Conservation (phyloP, 2,113 vertebrate genomes). For the Thymallus thymallus region DNA sequence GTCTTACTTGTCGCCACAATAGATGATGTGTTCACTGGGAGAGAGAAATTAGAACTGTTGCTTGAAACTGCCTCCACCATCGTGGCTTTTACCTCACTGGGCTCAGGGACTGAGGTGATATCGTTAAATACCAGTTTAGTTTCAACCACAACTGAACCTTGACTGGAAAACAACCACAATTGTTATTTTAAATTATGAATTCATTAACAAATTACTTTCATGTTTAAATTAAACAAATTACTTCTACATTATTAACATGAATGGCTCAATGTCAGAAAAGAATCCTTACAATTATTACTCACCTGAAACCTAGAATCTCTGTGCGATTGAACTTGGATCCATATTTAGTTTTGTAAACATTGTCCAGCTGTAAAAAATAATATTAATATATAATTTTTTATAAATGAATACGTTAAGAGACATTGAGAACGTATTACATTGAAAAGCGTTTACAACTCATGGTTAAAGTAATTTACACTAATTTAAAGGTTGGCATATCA, state of each 20-base stretch:
- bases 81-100: background rate
- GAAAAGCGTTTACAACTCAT: background rate
- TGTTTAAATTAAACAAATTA: background rate
- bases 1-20: background rate
- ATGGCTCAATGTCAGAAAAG: background rate
- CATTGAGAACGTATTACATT: background rate
- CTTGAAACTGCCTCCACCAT: background rate
- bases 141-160: conserved; percentile 4
- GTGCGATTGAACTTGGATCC: background rate
- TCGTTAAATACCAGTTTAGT: background rate
- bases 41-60: conserved; percentile 9
- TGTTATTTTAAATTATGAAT: background rate
- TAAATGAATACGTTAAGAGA: background rate
- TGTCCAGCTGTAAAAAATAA: conserved; percentile 1
- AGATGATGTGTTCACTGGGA: background rate
- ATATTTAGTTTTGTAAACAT: background rate
- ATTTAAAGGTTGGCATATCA: too few species aligned
- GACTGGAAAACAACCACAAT: background rate
- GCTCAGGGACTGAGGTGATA: background rate
- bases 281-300: background rate
- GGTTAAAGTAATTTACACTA: too few species aligned
- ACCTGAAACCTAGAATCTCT: background rate
- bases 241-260: too few species aligned
- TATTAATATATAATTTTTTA: background rate
- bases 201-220: background rate